phyloP scores from a whole-genome alignment of 2,797 vertebrate species.

The Lutjanus argentimaculatus region DNA sequence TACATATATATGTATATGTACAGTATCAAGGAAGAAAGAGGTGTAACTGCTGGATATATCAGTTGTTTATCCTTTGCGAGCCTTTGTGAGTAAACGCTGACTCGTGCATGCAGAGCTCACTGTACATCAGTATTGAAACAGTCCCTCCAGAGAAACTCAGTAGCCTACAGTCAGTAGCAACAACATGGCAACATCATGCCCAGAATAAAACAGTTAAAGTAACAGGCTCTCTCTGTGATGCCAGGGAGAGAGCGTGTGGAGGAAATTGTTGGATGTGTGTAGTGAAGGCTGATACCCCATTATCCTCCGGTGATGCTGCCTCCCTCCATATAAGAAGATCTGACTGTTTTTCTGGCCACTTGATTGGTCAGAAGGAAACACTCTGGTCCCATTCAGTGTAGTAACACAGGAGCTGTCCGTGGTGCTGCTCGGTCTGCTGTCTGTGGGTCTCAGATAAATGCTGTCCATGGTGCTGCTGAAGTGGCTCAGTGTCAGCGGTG shows the following conservation, averaged over 20 bases:
- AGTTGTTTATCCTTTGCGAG: background rate
- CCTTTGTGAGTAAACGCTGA: background rate
- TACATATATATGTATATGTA: too few species aligned
- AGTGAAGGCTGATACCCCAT: conserved; percentile 10
- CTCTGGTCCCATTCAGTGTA: background rate
- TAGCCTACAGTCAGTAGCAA: conserved; percentile 45
- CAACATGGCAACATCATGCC: conserved; percentile 31
- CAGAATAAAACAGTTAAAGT: conserved; percentile 51
- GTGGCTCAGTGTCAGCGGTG: background rate
- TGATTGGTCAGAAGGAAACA: conserved; percentile 8
- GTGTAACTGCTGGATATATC: background rate
- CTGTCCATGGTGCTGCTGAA: conserved; percentile 3
- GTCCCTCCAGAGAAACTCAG: conserved; percentile 15
- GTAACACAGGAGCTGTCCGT: conserved; percentile 47
- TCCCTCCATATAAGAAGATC: conserved; percentile 8
- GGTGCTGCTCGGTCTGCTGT: conserved; percentile 23
- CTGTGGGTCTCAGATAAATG: background rate
- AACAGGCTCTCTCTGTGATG: conserved; percentile 37
- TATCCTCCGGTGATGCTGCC: conserved; percentile 16
- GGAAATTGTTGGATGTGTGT: conserved; percentile 5
- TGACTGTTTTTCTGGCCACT: background rate
- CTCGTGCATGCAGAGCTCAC: background rate
- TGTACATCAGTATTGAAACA: conserved; percentile 8
- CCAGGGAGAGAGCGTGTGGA: background rate
- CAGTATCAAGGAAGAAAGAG: too few species aligned